Evolutionary conservation across 2,888 invertebrate genomes (phyloP).

Genomic region (Arge pagana): DNA sequence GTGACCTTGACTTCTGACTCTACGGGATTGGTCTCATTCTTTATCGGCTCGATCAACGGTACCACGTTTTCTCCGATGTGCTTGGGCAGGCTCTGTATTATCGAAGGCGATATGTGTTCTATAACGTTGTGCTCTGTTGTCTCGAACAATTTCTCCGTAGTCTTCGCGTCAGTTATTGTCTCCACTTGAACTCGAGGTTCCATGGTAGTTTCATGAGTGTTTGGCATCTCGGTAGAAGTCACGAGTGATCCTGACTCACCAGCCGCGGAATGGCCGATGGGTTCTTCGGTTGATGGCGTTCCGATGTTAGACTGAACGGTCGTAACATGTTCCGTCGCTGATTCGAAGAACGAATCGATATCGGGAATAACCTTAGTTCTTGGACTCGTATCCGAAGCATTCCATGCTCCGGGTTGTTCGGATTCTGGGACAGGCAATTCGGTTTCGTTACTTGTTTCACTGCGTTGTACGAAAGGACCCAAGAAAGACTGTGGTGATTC

Average conservation of each 20-base stretch:
- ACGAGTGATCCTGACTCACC: neutral
- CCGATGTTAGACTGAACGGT: neutral
- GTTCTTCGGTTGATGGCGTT: neutral
- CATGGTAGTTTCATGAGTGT: neutral
- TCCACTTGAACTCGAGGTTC: neutral
- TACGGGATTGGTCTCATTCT: conserved; percentile 22
- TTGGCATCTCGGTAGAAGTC: no score
- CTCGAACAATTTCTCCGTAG: conserved; percentile 10
- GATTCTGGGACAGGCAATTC: neutral
- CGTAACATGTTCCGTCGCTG: neutral
- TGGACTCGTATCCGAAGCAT: neutral
- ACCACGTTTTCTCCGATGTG: conserved; percentile 44
- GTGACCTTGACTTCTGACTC: conserved; percentile 39
- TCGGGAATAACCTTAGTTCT: conserved; percentile 6
- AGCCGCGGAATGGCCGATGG: neutral
- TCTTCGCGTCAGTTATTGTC: neutral
- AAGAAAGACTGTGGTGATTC: neutral
- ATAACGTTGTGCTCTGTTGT: conserved; percentile 40
- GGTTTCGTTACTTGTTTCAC: neutral
- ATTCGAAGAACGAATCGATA: conserved; percentile 7
- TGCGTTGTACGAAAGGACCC: neutral
- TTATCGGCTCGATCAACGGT: conserved; percentile 35
- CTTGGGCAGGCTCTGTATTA: conserved; percentile 42
- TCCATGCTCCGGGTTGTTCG: neutral
- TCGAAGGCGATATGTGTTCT: conserved; percentile 37